Evolutionary conservation across 2,888 invertebrate species (phyloP).

Genomic region (Ctenicera cuprea): DNA sequence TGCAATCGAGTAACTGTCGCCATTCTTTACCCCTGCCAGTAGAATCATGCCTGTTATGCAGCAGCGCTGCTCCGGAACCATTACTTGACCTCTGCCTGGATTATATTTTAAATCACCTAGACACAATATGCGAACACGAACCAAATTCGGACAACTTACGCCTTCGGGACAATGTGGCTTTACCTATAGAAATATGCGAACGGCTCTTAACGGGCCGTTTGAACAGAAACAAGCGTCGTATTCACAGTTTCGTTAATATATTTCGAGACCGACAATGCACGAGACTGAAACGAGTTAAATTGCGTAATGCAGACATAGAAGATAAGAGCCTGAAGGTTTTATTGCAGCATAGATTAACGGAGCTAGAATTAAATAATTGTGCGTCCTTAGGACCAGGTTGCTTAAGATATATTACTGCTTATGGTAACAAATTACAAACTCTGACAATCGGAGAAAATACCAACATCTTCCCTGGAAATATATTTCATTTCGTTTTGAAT

Average conservation of each 20-base stretch:
- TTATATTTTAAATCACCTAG: conserved; percentile 78
- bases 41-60: conserved; percentile 70
- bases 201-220: conserved; percentile 78
- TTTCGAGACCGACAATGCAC: conserved; percentile 82
- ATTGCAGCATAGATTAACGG: conserved; percentile 82
- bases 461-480: conserved; percentile 74
- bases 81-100: conserved; percentile 80
- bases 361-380: conserved; percentile 86
- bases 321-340: conserved; percentile 83
- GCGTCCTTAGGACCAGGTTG: conserved; percentile 79
- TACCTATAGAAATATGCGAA: conserved; percentile 85
- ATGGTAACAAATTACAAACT: conserved; percentile 81
- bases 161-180: conserved; percentile 77
- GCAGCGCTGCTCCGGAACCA: conserved; percentile 74
- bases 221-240: conserved; percentile 71
- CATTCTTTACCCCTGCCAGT: conserved; percentile 69
- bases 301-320: conserved; percentile 83
- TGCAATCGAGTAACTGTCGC: conserved; percentile 66
- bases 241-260: conserved; percentile 82
- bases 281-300: conserved; percentile 80
- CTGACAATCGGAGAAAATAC: conserved; percentile 83
- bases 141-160: conserved; percentile 72
- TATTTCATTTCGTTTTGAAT: conserved; percentile 46
- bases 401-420: conserved; percentile 80
- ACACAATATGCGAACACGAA: conserved; percentile 76